Evolutionary conservation across 2,113 vertebrate species (phyloP).

Genomic region (western clawed frog (Xenopus tropicalis)): UCB_Xtro_10.0 CM004445.2:30682001-30682500

Average conservation of each 20-base stretch:
- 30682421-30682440: neutral
- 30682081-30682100: too few species aligned
- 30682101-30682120: too few species aligned
- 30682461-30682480: neutral
- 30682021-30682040: too few species aligned
- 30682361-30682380: neutral
- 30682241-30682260: neutral
- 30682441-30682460: neutral
- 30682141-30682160: too few species aligned
- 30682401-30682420: neutral
- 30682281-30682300: constrained; percentile 1
- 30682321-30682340: neutral
- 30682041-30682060: too few species aligned
- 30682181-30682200: neutral
- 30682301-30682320: neutral
- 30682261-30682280: neutral
- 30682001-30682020: too few species aligned
- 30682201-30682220: neutral
- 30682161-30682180: neutral
- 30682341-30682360: neutral
- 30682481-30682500: neutral
- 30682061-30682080: too few species aligned
- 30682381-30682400: neutral
- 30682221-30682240: constrained; percentile 1
- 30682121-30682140: too few species aligned